Conservation (phyloP, 2,888 invertebrate genomes). For the Glaucopsyche alexis region DNA sequence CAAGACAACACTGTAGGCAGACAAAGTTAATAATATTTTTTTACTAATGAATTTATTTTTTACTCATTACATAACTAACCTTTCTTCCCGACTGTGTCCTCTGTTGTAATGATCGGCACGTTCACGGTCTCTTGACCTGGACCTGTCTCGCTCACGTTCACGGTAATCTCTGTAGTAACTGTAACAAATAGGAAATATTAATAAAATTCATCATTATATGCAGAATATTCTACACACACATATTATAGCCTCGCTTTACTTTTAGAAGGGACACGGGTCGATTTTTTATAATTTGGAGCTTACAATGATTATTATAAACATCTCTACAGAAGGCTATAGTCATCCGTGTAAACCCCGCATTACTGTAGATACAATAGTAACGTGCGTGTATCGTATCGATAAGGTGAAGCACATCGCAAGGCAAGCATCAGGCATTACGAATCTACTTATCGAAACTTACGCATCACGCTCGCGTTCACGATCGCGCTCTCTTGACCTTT, state of each 20-base stretch:
- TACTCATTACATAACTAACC: slow-evolving; percentile 66
- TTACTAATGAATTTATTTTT: neutral
- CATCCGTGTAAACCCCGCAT: neutral
- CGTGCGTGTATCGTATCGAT: slow-evolving; percentile 25
- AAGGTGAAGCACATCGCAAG: slow-evolving; percentile 25
- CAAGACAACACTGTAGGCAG: no score
- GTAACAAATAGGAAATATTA: slow-evolving; percentile 43
- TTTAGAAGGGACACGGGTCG: neutral
- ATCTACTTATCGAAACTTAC: slow-evolving; percentile 60
- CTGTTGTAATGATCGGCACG: slow-evolving; percentile 86
- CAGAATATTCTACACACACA: neutral
- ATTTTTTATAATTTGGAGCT: neutral
- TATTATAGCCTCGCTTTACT: neutral
- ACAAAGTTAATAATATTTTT: no score
- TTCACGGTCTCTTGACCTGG: slow-evolving; percentile 88
- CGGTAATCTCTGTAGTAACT: slow-evolving; percentile 81
- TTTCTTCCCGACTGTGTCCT: slow-evolving; percentile 88
- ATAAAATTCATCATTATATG: neutral
- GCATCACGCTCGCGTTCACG: slow-evolving; percentile 81
- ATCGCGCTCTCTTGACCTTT: slow-evolving; percentile 85
- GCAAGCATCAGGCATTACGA: slow-evolving; percentile 19
- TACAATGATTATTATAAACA: neutral
- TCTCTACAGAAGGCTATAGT: neutral
- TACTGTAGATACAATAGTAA: neutral
- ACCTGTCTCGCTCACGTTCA: slow-evolving; percentile 85